Percentiles rank a stretch among this genome's conserved stretches.
phyloP scores from a whole-genome alignment of 2,113 vertebrate genomes.

The Phrynocephalus versicolor region DNA sequence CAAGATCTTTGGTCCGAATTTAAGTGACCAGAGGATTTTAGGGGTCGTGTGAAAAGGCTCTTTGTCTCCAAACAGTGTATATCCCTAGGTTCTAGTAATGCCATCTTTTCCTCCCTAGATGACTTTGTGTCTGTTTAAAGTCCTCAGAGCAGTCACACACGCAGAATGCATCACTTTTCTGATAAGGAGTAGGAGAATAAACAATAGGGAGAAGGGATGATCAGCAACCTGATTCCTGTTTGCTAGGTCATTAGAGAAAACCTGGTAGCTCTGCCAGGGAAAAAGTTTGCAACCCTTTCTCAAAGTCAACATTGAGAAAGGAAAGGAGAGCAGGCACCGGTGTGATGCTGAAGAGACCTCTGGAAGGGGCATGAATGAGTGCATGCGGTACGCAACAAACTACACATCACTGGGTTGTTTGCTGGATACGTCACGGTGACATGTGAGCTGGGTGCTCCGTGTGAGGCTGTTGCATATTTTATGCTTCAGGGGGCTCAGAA shows the following conservation, averaged over 20 bases:
- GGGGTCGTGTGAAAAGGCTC: no score
- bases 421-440: not conserved
- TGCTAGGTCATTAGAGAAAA: not conserved
- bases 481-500: constrained; percentile 58
- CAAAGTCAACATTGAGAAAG: not conserved
- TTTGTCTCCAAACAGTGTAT: no score
- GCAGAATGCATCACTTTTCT: not conserved
- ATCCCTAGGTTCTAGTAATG: no score
- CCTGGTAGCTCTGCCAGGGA: not conserved
- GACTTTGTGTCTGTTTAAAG: not conserved
- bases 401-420: no score
- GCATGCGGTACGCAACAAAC: not conserved
- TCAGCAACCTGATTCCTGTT: not conserved
- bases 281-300: not conserved
- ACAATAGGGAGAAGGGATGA: no score
- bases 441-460: not conserved
- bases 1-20: no score
- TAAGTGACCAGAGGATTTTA: no score
- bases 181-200: not conserved
- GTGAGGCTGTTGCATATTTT: constrained; percentile 48
- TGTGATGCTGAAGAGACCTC: not conserved
- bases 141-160: not conserved
- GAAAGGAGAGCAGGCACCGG: no score
- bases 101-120: no score
- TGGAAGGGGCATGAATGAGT: not conserved